Base-by-base conservation (phyloP, 1,140 invertebrate genomes). In the Brachionus angularis region DNA sequence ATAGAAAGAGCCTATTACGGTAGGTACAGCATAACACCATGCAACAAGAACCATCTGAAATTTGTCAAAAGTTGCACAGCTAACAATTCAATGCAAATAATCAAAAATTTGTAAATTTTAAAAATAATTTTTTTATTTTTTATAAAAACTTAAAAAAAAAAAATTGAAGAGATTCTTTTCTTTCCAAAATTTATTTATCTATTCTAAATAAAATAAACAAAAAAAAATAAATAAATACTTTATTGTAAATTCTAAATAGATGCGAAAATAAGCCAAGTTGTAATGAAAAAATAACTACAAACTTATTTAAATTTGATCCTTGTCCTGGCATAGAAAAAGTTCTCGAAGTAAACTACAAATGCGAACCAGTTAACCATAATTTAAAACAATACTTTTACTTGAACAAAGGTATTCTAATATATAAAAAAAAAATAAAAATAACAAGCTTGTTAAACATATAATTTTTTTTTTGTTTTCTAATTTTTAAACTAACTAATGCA, bases 11-110 rank as follows among this genome's bases (percentile, higher is more conserved):
- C 62, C 18, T 67, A 67, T 21, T 67, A 67, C 10, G 62, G 62
- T 21, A 39, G 62, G 12, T 67, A 67, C 18, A 67, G 62, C 18
- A 67, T 67, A 5, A 67, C 62, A 18, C 62, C 62, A 67, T 67
- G 62, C 16, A 67, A 67, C 42, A 67, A 67, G n/a, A 50, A 67
- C 21, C 62, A 67, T 47, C 29, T 31, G 8, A 46, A 46, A 33
- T 67, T 67, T 47, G 33, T n/a, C 25, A 67, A 67, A 46, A 42
- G 62, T 12, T 67, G 62, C 36, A 27, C 29, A 25, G 62, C 62
- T 21, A 50, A 67, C 14, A 33, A 67, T 16, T 46, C 62, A 25
- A 46, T 67, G 42, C 21, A 67, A 34, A 46, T 67, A 12, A 67
- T 67, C 25, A 27, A 67, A 67, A 47, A 34, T 34, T 21, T 46